Base-by-base conservation (phyloP, 2,888 invertebrate species). In the Dynastes hyllus region DNA sequence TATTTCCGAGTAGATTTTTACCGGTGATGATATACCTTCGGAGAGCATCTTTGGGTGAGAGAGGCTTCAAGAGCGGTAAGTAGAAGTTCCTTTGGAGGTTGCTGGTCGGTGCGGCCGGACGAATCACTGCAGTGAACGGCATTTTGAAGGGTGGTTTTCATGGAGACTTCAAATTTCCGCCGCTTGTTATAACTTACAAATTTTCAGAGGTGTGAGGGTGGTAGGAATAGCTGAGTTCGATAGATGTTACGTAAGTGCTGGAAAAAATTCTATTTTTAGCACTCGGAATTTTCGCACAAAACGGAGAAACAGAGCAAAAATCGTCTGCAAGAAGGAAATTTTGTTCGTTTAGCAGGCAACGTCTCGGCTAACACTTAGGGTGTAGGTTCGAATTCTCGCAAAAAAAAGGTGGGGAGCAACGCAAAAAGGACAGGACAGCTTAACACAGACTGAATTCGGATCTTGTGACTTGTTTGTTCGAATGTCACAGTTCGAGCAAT, bases 1-100 rank as follows among this genome's bases (percentile, higher is more conserved):
- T 83, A 66, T 93, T 93, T 77, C 94, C 90, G 45, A 95, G 93
- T 82, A 94, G 93, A 53, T 95, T 93, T 87, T 95, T 95, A 77
- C 95, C 94, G 70, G 95, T 95, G 84, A 95, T 94, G 83, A 94
- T 92, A 89, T 95, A 95, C 87, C 94, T 93, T 81, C 95, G 91
- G 85, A 94, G 93, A 1, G 95, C 95, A 86, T 95, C 95, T n/a
- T 94, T 95, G 13, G 95, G 95, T 70, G 95, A 95, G 80, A 95
- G 93, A 2, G 95, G 95, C 66, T 95, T 94, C 82, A 95, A 90
- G 75, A 96, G 90, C 27, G 96, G 95, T 86, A 95, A 94, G 87
- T 95, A 96, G 88, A 95, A 95, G 76, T 95, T 95, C 87, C 95
- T 93, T 76, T 95, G 95, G 85, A 95, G 92, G 85, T 94, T 92